A percentile compares a stretch with the other conserved stretches of the same genome.
Conservation (phyloP, 2,888 invertebrate species). For the Coenonympha glycerion region DNA sequence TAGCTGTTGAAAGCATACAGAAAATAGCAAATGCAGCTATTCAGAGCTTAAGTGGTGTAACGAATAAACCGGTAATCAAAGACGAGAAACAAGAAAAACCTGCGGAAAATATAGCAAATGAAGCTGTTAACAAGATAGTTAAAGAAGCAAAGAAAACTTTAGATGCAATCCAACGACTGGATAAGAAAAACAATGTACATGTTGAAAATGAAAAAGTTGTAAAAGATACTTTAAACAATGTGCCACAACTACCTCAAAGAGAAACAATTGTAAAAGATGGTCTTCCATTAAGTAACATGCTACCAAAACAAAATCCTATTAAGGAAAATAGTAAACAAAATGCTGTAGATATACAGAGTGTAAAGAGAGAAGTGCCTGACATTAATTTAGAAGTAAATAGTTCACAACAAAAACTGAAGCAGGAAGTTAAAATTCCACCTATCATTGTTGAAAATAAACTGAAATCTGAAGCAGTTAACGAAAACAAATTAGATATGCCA, state of each 20-base stretch:
- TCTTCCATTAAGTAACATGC: slow-evolving; percentile 2
- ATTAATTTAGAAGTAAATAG: slow-evolving; percentile 7
- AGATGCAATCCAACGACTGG: slow-evolving; percentile 64
- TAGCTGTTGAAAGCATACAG: slow-evolving; percentile 70
- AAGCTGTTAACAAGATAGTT: slow-evolving; percentile 69
- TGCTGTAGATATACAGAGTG: slow-evolving; percentile 3
- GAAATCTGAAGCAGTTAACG: slow-evolving; percentile 10
- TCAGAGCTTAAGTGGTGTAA: slow-evolving; percentile 58
- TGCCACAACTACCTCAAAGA: slow-evolving; percentile 10
- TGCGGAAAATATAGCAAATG: slow-evolving; percentile 49
- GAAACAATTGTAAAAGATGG: no score
- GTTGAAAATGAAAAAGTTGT: slow-evolving; percentile 11
- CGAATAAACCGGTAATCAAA: slow-evolving; percentile 48
- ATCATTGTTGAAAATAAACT: slow-evolving; percentile 10
- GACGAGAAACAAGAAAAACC: slow-evolving; percentile 40
- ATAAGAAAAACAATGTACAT: slow-evolving; percentile 27
- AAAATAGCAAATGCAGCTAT: slow-evolving; percentile 69
- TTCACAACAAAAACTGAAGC: background rate
- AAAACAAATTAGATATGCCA: slow-evolving; percentile 10
- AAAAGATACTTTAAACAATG: slow-evolving; percentile 18
- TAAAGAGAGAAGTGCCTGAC: slow-evolving; percentile 5
- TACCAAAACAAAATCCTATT: slow-evolving; percentile 9
- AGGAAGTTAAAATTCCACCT: slow-evolving; percentile 9
- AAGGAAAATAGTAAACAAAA: slow-evolving; percentile 3
- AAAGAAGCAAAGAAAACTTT: slow-evolving; percentile 62